Conservation (phyloP, 2,113 vertebrate genomes). For the Struthio camelus region DNA sequence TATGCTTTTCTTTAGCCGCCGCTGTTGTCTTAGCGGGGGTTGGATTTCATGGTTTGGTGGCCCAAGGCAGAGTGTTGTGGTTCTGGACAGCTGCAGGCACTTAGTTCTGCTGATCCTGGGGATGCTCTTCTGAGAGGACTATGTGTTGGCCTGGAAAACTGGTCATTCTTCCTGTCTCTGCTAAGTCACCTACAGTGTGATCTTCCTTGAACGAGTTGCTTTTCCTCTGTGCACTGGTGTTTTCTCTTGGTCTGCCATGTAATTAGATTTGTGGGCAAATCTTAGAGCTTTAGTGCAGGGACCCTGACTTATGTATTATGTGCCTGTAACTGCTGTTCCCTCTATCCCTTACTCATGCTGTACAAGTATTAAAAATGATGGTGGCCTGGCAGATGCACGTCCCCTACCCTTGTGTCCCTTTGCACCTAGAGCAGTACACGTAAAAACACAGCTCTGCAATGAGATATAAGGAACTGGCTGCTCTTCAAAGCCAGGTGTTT, state of each 20-base stretch:
- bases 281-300: not conserved
- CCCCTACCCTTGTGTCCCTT: not conserved
- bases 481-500: not conserved
- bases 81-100: not conserved
- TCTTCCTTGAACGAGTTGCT: not conserved
- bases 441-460: not conserved
- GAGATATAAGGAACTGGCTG: not conserved
- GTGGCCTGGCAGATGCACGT: not conserved
- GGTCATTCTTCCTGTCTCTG: not conserved
- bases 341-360: accelerated
- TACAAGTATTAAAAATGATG: not conserved
- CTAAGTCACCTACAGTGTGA: not conserved
- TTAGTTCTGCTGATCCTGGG: not conserved
- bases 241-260: not conserved
- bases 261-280: not conserved
- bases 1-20: not conserved
- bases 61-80: accelerated
- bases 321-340: not conserved
- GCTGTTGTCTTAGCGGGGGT: not conserved
- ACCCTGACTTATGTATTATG: not conserved
- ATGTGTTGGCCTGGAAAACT: too few species aligned
- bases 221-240: not conserved
- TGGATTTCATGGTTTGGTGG: too few species aligned
- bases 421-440: accelerated
- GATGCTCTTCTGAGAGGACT: too few species aligned